Evolutionary conservation across 2,888 invertebrate genomes (phyloP).

Genomic region (Patella pellucida): DNA sequence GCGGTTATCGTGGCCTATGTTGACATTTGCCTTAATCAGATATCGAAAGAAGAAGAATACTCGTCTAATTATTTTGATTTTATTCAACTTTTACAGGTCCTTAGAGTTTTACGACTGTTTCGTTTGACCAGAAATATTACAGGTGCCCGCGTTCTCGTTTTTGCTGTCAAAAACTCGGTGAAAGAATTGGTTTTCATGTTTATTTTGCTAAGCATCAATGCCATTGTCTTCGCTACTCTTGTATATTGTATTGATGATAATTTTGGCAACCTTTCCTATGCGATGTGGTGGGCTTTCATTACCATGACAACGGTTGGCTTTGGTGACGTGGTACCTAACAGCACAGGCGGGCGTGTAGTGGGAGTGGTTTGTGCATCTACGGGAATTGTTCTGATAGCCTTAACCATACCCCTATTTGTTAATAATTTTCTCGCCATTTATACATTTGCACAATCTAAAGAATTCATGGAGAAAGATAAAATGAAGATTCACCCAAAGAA

Average conservation of each 20-base stretch:
- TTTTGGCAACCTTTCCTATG: constrained; percentile 19
- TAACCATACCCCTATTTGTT: constrained; percentile 28
- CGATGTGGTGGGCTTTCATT: constrained; percentile 28
- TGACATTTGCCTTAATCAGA: background rate
- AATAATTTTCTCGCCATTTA: constrained; percentile 26
- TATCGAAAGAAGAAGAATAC: background rate
- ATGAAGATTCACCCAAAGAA: no score
- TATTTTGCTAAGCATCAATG: constrained; percentile 11
- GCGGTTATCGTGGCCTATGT: constrained; percentile 3
- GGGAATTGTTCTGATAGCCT: constrained; percentile 23
- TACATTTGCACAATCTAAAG: background rate
- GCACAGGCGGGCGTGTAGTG: constrained; percentile 17
- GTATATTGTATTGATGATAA: constrained; percentile 10
- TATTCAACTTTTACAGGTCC: constrained; percentile 6
- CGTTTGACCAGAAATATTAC: constrained; percentile 15
- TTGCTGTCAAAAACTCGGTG: constrained; percentile 8
- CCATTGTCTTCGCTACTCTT: constrained; percentile 17
- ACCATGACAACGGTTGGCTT: constrained; percentile 32
- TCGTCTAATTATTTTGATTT: background rate
- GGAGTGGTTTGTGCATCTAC: constrained; percentile 19
- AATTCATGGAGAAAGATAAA: no score
- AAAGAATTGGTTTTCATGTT: constrained; percentile 20
- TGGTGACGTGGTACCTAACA: constrained; percentile 28
- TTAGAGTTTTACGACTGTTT: constrained; percentile 17
- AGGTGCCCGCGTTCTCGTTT: constrained; percentile 15